Evolutionary conservation across 1,140 invertebrate genomes (phyloP).

Genomic region (Papilio aristodemus): DNA sequence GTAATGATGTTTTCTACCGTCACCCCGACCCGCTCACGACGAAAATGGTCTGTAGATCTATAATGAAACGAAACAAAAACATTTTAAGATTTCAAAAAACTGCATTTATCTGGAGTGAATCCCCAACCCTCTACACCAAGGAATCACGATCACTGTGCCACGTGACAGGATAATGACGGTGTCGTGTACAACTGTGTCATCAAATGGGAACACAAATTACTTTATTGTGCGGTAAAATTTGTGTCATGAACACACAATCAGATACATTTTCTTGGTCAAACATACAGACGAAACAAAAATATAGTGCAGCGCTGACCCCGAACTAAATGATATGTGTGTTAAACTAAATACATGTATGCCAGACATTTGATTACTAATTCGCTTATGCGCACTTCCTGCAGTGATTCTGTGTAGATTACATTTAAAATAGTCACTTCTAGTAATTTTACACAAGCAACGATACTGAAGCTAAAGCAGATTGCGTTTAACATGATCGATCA

Average conservation of each 20-base stretch:
- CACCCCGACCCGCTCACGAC: too few species aligned
- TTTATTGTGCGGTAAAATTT: conserved; percentile 2
- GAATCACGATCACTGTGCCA: too few species aligned
- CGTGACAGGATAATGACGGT: neutral
- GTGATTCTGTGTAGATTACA: neutral
- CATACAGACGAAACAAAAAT: neutral
- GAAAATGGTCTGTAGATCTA: too few species aligned
- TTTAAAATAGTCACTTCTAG: neutral
- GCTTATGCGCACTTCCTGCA: neutral
- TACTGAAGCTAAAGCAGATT: too few species aligned
- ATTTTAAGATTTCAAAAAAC: too few species aligned
- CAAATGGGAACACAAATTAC: neutral
- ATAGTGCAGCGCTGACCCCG: neutral
- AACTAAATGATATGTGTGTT: conserved; percentile 7
- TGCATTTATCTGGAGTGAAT: neutral
- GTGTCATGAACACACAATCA: conserved; percentile 15
- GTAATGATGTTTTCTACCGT: too few species aligned
- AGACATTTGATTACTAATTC: neutral
- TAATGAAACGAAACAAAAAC: too few species aligned
- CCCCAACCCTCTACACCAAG: too few species aligned
- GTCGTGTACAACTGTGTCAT: neutral
- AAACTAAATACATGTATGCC: neutral
- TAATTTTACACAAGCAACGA: too few species aligned
- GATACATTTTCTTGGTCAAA: neutral
- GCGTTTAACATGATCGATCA: too few species aligned